Percentiles rank a stretch among this genome's conserved stretches.
Evolutionary conservation across 2,888 invertebrate species (phyloP).

Genomic region (Steinernema hermaphroditum): DNA sequence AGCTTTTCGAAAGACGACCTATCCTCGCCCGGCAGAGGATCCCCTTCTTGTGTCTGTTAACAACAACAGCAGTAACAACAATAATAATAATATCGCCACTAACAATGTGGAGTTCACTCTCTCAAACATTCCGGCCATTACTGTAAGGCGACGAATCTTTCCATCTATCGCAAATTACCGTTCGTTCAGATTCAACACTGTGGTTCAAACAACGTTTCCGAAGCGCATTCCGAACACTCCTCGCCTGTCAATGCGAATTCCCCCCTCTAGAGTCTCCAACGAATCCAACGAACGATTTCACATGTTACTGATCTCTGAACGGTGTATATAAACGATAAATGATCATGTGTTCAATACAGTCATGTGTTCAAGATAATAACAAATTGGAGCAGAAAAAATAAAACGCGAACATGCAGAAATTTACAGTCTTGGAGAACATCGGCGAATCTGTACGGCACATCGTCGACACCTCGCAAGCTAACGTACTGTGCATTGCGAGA

Average conservation of each 20-base stretch:
- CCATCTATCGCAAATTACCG: neutral
- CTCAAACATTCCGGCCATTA: slow-evolving; percentile 18
- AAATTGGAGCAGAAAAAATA: no score
- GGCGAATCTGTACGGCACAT: no score
- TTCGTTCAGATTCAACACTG: slow-evolving; percentile 16
- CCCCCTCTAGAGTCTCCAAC: slow-evolving; percentile 3
- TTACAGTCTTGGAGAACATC: no score
- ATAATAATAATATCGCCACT: neutral
- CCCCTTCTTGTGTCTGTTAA: no score
- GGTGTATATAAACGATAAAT: neutral
- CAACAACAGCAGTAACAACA: neutral
- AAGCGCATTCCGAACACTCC: slow-evolving; percentile 25
- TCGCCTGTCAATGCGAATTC: slow-evolving; percentile 10
- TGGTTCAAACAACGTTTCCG: slow-evolving; percentile 4
- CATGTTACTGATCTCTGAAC: neutral
- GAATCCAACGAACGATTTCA: neutral
- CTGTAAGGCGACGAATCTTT: neutral
- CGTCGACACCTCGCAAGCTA: no score
- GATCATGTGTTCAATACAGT: no score
- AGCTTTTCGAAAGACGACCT: neutral
- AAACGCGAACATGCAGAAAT: no score
- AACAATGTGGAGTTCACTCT: slow-evolving; percentile 2
- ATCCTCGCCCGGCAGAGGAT: neutral
- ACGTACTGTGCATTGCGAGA: no score
- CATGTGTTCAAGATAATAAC: no score